Evolutionary conservation across 2,113 vertebrate species (phyloP).

Genomic region (Neolamprologus sp.): DNA sequence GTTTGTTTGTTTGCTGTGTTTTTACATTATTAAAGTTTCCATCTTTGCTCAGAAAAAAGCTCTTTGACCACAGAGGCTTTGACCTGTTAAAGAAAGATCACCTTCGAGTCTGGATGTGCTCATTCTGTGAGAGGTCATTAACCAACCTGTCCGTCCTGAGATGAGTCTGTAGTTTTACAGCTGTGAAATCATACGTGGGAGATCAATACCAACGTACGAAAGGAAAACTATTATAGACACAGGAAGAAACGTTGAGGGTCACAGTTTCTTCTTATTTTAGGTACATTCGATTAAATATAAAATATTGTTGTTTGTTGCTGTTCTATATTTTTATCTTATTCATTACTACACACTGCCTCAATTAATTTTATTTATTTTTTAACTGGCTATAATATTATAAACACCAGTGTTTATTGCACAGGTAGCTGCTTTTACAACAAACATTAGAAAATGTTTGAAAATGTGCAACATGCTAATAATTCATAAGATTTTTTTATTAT

Average conservation of each 20-base stretch:
- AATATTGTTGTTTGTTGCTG: neutral
- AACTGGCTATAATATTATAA: neutral
- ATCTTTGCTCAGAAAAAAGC: neutral
- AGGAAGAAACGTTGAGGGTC: neutral
- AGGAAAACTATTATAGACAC: neutral
- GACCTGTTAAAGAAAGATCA: neutral
- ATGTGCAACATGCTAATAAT: neutral
- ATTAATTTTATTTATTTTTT: neutral
- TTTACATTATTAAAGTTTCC: neutral
- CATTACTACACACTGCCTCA: neutral
- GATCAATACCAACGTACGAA: neutral
- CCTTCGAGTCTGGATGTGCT: neutral
- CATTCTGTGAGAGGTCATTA: neutral
- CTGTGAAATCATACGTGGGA: neutral
- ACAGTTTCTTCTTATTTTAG: neutral
- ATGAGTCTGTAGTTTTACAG: neutral
- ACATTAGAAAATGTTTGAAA: neutral
- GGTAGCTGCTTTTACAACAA: neutral
- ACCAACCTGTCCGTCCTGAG: neutral
- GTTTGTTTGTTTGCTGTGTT: neutral
- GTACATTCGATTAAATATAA: neutral
- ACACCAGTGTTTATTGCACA: neutral
- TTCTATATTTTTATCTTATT: neutral
- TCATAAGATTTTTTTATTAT: neutral
- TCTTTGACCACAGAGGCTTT: neutral